A percentile compares a stretch with the other conserved stretches of the same genome.
Conservation (phyloP, 2,888 invertebrate genomes). For the Caenorhabditis zanzibari region DNA sequence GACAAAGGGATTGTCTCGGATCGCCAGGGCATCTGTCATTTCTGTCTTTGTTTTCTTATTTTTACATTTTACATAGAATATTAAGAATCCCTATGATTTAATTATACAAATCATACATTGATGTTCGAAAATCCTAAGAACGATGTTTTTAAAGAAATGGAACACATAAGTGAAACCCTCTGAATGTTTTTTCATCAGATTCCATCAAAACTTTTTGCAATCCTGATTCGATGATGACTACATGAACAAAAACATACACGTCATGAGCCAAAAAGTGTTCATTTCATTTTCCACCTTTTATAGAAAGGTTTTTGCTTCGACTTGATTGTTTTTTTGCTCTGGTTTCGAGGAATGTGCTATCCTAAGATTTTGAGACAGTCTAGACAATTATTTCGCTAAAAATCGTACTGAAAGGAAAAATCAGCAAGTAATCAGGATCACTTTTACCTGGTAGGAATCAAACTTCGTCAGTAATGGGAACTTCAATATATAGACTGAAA, state of each 20-base stretch:
- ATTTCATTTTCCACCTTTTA: background rate
- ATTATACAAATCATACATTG: slow-evolving; percentile 1
- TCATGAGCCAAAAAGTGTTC: slow-evolving; percentile 3
- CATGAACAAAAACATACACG: background rate
- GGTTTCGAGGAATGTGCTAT: background rate
- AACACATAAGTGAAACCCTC: background rate
- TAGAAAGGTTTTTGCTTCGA: background rate
- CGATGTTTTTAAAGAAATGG: background rate
- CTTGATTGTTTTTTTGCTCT: slow-evolving; percentile 23
- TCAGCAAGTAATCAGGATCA: too few relatives aligned
- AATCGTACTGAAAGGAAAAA: background rate
- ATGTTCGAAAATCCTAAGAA: slow-evolving; percentile 4
- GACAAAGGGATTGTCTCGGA: slow-evolving; percentile 2
- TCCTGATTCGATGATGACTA: background rate
- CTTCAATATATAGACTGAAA: background rate
- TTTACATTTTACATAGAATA: slow-evolving; percentile 3
- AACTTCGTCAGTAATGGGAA: background rate
- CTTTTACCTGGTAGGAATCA: too few relatives aligned
- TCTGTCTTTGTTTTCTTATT: slow-evolving; percentile 6
- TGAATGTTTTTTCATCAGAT: background rate
- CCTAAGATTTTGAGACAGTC: slow-evolving; percentile 19
- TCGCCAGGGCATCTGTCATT: slow-evolving; percentile 20
- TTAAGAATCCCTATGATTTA: slow-evolving; percentile 7
- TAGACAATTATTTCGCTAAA: background rate
- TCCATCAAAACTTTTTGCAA: background rate